A percentile compares a stretch with the other conserved stretches of the same genome.
Conservation (phyloP, 2,113 vertebrate species). For the Hylia prasina region DNA sequence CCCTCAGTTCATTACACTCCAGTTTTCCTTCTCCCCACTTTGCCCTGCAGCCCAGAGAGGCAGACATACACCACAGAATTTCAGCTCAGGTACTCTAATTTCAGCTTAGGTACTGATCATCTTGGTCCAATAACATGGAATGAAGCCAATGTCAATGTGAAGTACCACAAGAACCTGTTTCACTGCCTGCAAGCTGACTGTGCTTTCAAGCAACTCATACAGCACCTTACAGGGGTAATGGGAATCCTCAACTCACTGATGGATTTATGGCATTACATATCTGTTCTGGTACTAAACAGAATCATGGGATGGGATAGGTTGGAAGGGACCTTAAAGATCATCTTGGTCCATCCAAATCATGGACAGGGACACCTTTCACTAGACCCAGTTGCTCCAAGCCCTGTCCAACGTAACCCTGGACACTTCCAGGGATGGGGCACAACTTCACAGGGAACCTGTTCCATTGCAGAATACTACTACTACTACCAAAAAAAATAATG, state of each 20-base stretch:
- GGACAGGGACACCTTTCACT: not conserved
- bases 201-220: not conserved
- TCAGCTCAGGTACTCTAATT: not conserved
- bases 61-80: not conserved
- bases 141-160: not conserved
- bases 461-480: not conserved
- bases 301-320: not conserved
- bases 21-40: not conserved
- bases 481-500: not conserved
- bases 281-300: not conserved
- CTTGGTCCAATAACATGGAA: too few species aligned
- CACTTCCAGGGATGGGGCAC: not conserved
- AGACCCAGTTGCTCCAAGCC: not conserved
- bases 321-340: not conserved
- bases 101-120: not conserved
- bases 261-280: not conserved
- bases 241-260: not conserved
- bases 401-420: not conserved
- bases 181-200: not conserved
- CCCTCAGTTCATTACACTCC: not conserved
- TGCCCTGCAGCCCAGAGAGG: not conserved
- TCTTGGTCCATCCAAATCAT: not conserved
- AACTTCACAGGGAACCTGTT: not conserved
- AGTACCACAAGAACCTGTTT: not conserved
- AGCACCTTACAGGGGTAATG: not conserved